Evolutionary conservation across 2,113 vertebrate species (phyloP).

Genomic region (Trinectes maculatus): DNA sequence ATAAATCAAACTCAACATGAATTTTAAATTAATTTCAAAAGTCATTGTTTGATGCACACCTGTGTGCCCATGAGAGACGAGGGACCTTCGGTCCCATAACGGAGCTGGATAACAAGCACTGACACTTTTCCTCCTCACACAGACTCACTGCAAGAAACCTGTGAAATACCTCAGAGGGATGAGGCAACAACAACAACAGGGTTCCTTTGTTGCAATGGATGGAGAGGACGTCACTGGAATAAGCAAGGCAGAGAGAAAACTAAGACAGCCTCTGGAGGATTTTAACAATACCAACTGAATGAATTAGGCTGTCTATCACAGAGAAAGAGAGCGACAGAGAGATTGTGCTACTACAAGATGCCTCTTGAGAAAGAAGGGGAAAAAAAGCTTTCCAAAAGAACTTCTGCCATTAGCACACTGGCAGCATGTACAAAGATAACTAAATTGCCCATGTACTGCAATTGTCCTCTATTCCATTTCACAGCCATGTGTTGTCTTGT

Average conservation of each 20-base stretch:
- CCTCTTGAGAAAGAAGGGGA: conserved; percentile 9
- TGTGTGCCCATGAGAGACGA: conserved; percentile 18
- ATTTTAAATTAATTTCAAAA: conserved; percentile 27
- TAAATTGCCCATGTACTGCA: conserved; percentile 35
- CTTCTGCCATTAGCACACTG: conserved; percentile 13
- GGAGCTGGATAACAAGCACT: conserved; percentile 39
- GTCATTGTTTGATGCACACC: conserved; percentile 19
- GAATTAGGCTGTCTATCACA: conserved; percentile 60
- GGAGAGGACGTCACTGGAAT: conserved; percentile 53
- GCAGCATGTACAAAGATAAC: conserved; percentile 49
- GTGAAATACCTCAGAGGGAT: conserved; percentile 47
- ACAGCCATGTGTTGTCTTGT: conserved; percentile 28
- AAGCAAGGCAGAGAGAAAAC: conserved; percentile 57
- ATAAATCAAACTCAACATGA: conserved; percentile 3
- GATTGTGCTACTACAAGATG: conserved; percentile 33
- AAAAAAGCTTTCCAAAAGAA: conserved; percentile 4
- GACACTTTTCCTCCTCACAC: conserved; percentile 28
- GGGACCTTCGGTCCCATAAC: conserved; percentile 15
- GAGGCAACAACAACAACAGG: conserved; percentile 43
- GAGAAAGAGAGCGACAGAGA: conserved; percentile 16
- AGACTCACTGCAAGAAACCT: conserved; percentile 16
- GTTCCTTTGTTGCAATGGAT: conserved; percentile 37
- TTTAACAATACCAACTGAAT: conserved; percentile 43
- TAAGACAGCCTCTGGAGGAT: conserved; percentile 44
- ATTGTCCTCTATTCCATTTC: conserved; percentile 41